Evolutionary conservation across 2,113 vertebrate species (phyloP).

Genomic region (Prionailurus bengalensis): DNA sequence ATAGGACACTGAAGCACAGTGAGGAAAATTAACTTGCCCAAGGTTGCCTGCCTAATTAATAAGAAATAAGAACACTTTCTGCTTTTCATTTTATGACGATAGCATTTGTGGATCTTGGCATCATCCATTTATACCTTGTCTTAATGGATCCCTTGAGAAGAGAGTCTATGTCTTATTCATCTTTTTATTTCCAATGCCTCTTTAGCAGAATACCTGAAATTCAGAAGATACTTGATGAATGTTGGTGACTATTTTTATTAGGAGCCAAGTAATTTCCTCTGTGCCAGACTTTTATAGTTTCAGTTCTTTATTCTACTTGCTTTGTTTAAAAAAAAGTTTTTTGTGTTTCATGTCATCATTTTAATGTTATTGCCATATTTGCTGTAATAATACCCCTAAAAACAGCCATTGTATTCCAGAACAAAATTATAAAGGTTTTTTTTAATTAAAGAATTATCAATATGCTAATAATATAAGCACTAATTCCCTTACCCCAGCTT

Average conservation of each 20-base stretch:
- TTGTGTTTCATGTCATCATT: conserved; percentile 21
- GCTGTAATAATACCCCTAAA: not conserved
- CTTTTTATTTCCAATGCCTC: conserved; percentile 31
- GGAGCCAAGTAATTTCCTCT: conserved; percentile 26
- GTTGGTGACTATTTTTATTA: conserved; percentile 12
- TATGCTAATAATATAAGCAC: not conserved
- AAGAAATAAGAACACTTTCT: conserved; percentile 34
- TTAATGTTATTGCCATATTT: not conserved
- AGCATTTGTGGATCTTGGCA: conserved; percentile 15
- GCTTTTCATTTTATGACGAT: not conserved
- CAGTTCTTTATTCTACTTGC: conserved; percentile 1
- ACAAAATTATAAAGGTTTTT: not conserved
- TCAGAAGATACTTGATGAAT: not conserved
- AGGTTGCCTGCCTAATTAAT: not conserved
- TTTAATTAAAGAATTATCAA: not conserved
- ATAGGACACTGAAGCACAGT: conserved; percentile 40
- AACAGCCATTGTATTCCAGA: not conserved
- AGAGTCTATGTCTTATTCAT: not conserved
- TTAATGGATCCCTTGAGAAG: not conserved
- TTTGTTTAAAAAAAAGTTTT: not conserved
- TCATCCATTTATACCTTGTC: not conserved
- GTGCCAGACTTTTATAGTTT: conserved; percentile 12
- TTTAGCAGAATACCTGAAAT: conserved; percentile 38
- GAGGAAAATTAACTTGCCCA: conserved; percentile 40
- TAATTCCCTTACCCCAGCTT: not conserved